phyloP scores from a whole-genome alignment of 2,888 invertebrate species.

The Aphodius granarius region DNA sequence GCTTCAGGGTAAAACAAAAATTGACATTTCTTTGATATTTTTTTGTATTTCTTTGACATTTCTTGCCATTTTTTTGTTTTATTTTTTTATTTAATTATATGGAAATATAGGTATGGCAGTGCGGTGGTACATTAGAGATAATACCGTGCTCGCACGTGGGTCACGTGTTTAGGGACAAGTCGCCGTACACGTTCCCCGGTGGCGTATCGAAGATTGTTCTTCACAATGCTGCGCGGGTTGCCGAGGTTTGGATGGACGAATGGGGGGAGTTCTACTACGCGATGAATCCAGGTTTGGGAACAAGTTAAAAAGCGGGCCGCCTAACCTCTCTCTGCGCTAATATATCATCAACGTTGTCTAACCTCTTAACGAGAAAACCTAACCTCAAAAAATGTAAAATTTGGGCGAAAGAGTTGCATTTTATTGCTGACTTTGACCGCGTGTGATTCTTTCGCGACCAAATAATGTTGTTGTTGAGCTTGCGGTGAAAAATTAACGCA shows the following conservation, averaged over 20 bases:
- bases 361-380: background rate
- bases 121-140: slow-evolving; percentile 93
- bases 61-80: slow-evolving; percentile 2
- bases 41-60: slow-evolving; percentile 13
- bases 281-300: slow-evolving; percentile 62
- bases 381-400: background rate
- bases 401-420: background rate
- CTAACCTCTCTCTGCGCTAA: background rate
- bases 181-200: slow-evolving; percentile 99
- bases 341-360: background rate
- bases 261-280: slow-evolving; percentile 99
- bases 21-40: slow-evolving; percentile 3
- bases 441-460: background rate
- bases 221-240: slow-evolving; percentile 97
- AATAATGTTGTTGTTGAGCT: background rate
- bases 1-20: slow-evolving; percentile 80
- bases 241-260: slow-evolving; percentile 99
- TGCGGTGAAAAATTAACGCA: background rate
- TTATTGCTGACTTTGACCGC: background rate
- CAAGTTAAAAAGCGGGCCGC: background rate
- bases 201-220: slow-evolving; percentile 96
- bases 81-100: slow-evolving; percentile 9
- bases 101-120: slow-evolving; percentile 83
- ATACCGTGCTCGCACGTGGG: slow-evolving; percentile 96
- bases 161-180: slow-evolving; percentile 97